Base-by-base conservation (phyloP, 2,797 vertebrate species). In the Sorex maritimensis region DNA sequence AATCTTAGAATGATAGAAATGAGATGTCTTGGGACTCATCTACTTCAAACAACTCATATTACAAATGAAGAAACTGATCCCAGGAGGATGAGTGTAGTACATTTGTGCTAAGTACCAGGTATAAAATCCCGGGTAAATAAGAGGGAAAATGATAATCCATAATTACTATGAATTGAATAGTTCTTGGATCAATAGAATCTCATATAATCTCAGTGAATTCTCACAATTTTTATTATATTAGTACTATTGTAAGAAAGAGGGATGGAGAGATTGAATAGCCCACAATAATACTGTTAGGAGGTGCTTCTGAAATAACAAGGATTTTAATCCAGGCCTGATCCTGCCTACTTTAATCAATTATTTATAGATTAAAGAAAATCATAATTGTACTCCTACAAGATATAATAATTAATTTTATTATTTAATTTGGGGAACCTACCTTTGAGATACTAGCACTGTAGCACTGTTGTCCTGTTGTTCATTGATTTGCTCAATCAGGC, bases 1-100 rank as follows among this genome's bases (percentile, higher is more conserved):
- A 82, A 77, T 34, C 15, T 79, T 81, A 52, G 10, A 93, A 89
- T 55, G 46, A 2, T 52, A n/a, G 44, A 87, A 30, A 83, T 81
- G 30, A 88, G 34, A 21, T 21, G 24, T 26, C 24, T 75, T 72
- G 80, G 41, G 21, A 88, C 46, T 14, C 13, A 72, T 46, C 15
- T 68, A 67, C 5, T 78, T 78, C 69, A 69, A 38, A 17, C 65
- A 44, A 11, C 23, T 85, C 61, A 2, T 65, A 81, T 78, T 63
- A 71, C 78, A 21, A 58, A 24, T 52, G 55, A 58, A 21, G 4
- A 28, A 88, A 82, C 38, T 78, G 28, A 86, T 24, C 14, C 67
- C 30, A 80, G 69, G 38, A 72, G n/a, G 89, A 81, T 6, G 2
- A 73, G 17, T 58, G 12, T 44, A 81, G 30, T 23, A 55, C 26